Evolutionary conservation across 1,140 invertebrate genomes (phyloP).

Genomic region (Ridgeia piscesae): DNA sequence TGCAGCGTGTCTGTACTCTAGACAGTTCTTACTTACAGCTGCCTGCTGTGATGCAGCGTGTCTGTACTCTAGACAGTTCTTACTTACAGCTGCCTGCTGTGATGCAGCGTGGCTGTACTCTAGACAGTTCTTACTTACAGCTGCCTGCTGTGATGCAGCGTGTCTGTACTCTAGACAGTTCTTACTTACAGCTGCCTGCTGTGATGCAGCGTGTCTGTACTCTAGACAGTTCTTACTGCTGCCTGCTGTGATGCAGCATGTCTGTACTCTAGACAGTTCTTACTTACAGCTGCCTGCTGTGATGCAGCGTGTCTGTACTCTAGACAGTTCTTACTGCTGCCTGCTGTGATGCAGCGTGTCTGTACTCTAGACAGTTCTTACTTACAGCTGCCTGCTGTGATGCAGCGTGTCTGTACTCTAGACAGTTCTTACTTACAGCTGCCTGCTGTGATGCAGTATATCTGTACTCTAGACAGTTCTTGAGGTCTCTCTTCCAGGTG

Average conservation of each 20-base stretch:
- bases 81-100: too few relatives aligned
- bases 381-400: too few relatives aligned
- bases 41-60: background rate
- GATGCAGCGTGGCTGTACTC: too few relatives aligned
- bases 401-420: too few relatives aligned
- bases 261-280: background rate
- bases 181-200: conserved; percentile 43
- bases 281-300: conserved; percentile 68
- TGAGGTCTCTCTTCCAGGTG: conserved; percentile 76
- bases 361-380: too few relatives aligned
- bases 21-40: conserved; percentile 69
- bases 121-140: conserved; percentile 65
- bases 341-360: background rate
- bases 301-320: conserved; percentile 68
- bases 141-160: conserved; percentile 66
- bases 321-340: conserved; percentile 68
- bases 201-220: background rate
- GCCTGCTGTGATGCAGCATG: too few relatives aligned
- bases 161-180: conserved; percentile 73
- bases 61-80: too few relatives aligned
- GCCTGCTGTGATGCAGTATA: conserved; percentile 66
- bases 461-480: conserved; percentile 73
- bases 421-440: conserved; percentile 62
- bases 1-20: conserved; percentile 66
- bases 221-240: too few relatives aligned